Evolutionary conservation across 1,140 invertebrate species (phyloP).

Genomic region (Bacillus rossius): DNA sequence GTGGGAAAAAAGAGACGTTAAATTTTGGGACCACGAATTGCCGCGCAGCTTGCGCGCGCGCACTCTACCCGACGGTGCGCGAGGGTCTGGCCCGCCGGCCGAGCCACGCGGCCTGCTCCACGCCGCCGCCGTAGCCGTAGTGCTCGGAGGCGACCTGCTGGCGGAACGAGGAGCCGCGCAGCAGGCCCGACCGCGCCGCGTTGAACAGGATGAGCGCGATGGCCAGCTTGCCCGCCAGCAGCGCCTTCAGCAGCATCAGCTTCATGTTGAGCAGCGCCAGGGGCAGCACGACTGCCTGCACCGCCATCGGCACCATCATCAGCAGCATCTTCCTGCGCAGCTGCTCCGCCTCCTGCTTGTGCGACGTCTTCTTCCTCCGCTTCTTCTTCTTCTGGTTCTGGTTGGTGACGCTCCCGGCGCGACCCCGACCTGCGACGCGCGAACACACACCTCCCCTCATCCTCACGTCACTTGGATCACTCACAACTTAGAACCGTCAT

Average conservation of each 20-base stretch:
- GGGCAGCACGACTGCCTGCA: slow-evolving; percentile 24
- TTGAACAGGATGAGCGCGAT: slow-evolving; percentile 22
- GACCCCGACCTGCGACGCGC: background rate
- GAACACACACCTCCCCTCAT: too few relatives aligned
- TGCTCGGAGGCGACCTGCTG: slow-evolving; percentile 14
- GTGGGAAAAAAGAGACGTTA: too few relatives aligned
- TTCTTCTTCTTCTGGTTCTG: background rate
- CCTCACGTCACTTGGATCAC: too few relatives aligned
- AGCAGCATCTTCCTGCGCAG: slow-evolving; percentile 23
- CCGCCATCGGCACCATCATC: slow-evolving; percentile 24
- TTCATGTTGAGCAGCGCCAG: slow-evolving; percentile 27
- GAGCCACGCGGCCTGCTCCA: slow-evolving; percentile 15
- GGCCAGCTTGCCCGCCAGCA: slow-evolving; percentile 25
- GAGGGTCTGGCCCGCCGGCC: too few relatives aligned
- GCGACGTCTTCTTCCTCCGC: slow-evolving; percentile 12
- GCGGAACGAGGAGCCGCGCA: slow-evolving; percentile 1
- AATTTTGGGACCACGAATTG: too few relatives aligned
- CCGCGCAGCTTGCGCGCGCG: too few relatives aligned
- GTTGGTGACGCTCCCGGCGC: background rate
- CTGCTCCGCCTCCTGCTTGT: slow-evolving; percentile 22
- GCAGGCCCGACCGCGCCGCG: slow-evolving; percentile 3
- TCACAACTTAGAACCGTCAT: too few relatives aligned
- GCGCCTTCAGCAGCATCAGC: slow-evolving; percentile 26
- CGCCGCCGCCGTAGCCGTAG: slow-evolving; percentile 20
- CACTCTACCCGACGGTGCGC: too few relatives aligned